Conservation (phyloP, 2,113 vertebrate species). For the Chauna torquata region DNA sequence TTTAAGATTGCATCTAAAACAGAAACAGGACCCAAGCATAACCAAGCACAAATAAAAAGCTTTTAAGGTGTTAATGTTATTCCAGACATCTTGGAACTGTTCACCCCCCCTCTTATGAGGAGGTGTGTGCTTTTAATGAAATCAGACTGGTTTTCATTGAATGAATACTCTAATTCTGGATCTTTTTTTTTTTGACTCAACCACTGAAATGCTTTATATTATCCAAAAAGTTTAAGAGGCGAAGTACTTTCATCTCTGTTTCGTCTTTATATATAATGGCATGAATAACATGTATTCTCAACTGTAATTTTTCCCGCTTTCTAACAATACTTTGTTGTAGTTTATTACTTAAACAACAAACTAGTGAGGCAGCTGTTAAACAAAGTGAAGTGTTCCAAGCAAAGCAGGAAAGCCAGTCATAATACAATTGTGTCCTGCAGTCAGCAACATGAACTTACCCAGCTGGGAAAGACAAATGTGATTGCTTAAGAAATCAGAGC, state of each 20-base stretch:
- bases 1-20: conserved; percentile 12
- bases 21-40: neutral
- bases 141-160: neutral
- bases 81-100: neutral
- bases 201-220: neutral
- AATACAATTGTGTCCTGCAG: neutral
- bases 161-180: neutral
- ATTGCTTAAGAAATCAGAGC: neutral
- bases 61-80: conserved; percentile 27
- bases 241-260: neutral
- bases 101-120: neutral
- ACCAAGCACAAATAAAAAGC: conserved; percentile 1
- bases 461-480: neutral
- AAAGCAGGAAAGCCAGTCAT: neutral
- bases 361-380: neutral
- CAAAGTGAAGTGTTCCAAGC: neutral
- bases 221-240: neutral
- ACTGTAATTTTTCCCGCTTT: neutral
- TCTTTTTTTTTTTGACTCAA: neutral
- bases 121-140: neutral
- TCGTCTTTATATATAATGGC: neutral
- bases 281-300: neutral
- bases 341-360: neutral
- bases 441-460: neutral
- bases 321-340: neutral